These are phyloP conservation scores for Mormyrus hasselquistii DNA, from an alignment of 2,797 vertebrate species.

Conservation along the genomic window DNA sequence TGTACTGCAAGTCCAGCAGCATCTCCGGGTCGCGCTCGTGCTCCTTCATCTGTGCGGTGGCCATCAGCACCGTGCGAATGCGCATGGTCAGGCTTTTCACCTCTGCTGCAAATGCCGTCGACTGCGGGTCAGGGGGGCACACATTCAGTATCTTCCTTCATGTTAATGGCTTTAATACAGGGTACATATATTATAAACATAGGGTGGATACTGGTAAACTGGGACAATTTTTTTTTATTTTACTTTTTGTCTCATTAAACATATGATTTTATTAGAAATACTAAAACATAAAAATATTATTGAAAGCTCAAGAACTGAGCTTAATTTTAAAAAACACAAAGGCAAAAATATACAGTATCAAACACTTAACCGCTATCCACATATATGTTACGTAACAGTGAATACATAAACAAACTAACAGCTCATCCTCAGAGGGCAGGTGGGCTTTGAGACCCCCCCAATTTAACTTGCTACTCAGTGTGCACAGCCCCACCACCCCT, in stretches of 20 bases:
- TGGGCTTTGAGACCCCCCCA: neutral
- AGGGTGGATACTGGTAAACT: neutral
- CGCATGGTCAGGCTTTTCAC: slow-evolving; percentile 92
- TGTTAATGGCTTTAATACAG: neutral
- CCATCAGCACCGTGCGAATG: slow-evolving; percentile 94
- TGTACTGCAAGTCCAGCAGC: slow-evolving; percentile 92
- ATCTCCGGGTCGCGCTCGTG: slow-evolving; percentile 94
- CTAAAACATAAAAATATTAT: neutral
- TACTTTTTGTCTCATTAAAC: neutral
- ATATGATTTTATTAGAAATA: neutral
- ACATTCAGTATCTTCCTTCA: neutral
- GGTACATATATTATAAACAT: neutral
- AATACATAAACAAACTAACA: neutral
- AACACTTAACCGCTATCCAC: neutral
- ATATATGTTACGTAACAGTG: neutral
- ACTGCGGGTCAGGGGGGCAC: slow-evolving; percentile 49
- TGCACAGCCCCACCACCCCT: neutral
- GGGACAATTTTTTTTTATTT: neutral
- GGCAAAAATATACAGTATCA: neutral
- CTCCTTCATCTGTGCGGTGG: slow-evolving; percentile 94
- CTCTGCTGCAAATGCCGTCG: slow-evolving; percentile 83
- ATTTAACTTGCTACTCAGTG: neutral
- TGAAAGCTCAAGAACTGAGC: neutral
- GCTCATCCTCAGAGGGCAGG: neutral
- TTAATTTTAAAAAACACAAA: neutral